These are phyloP conservation scores for Hydropsyche tenuis DNA, from an alignment of 1,140 invertebrate genomes.

Conservation along the genomic window DNA sequence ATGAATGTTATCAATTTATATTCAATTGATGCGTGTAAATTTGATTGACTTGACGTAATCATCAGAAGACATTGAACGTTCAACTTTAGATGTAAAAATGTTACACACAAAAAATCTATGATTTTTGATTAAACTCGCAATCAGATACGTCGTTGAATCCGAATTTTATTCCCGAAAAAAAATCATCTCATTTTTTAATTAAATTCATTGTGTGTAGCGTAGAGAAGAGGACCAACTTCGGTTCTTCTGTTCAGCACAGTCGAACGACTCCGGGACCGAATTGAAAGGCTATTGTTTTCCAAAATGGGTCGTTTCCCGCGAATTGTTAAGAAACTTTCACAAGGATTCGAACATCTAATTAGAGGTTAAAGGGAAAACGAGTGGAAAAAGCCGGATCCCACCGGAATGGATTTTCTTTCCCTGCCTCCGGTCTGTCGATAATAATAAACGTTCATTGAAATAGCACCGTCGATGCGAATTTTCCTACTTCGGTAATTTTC, in stretches of 20 bases:
- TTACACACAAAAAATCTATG: no score
- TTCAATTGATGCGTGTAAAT: no score
- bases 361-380: constrained; percentile 27
- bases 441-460: constrained; percentile 13
- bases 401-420: not conserved
- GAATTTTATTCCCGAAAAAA: not conserved
- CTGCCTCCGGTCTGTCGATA: not conserved
- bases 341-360: constrained; percentile 21
- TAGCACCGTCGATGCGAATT: not conserved
- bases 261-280: not conserved
- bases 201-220: constrained; percentile 4
- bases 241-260: not conserved
- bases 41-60: no score
- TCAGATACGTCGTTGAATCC: not conserved
- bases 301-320: constrained; percentile 20
- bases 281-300: constrained; percentile 26
- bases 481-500: not conserved
- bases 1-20: no score
- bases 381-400: constrained; percentile 10
- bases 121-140: no score
- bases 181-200: constrained; percentile 4
- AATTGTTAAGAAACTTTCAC: constrained; percentile 22
- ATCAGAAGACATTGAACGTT: no score
- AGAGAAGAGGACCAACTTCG: constrained; percentile 4
- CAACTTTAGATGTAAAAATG: no score